These are phyloP conservation scores for Rhinoraja longicauda DNA, from an alignment of 2,797 vertebrate genomes.

Conservation along the genomic window DNA sequence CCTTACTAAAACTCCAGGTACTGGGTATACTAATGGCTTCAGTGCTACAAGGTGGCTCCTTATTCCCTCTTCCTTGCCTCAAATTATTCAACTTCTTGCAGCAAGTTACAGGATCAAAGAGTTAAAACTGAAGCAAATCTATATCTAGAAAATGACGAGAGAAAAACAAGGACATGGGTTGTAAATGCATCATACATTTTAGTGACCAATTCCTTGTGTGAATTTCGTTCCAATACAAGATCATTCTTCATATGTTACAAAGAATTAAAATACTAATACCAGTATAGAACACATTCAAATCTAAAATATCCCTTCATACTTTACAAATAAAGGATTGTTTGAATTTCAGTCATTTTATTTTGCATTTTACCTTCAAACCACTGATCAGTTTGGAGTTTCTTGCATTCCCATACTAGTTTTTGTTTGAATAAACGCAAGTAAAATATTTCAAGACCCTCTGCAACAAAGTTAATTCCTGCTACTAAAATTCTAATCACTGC, in stretches of 20 bases:
- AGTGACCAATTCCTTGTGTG: neutral
- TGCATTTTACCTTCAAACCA: neutral
- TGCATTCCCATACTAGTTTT: neutral
- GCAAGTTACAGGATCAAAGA: neutral
- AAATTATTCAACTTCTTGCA: neutral
- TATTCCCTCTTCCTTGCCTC: neutral
- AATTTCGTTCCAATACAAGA: neutral
- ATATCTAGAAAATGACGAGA: neutral
- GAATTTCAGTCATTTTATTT: neutral
- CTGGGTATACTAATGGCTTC: neutral
- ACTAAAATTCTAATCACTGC: constrained; percentile 35
- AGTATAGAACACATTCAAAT: neutral
- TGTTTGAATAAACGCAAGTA: neutral
- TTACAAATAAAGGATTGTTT: neutral
- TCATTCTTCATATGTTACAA: neutral
- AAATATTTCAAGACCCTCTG: neutral
- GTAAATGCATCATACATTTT: neutral
- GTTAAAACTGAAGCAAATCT: neutral
- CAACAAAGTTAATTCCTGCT: neutral
- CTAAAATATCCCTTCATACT: neutral
- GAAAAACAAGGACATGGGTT: neutral
- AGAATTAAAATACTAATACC: neutral
- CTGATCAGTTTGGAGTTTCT: neutral
- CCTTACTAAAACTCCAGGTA: neutral
- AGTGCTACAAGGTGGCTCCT: neutral